Percentiles rank a stretch among this genome's conserved stretches.
Conservation (phyloP, 2,888 invertebrate genomes). For the Drosophila atripex region DNA sequence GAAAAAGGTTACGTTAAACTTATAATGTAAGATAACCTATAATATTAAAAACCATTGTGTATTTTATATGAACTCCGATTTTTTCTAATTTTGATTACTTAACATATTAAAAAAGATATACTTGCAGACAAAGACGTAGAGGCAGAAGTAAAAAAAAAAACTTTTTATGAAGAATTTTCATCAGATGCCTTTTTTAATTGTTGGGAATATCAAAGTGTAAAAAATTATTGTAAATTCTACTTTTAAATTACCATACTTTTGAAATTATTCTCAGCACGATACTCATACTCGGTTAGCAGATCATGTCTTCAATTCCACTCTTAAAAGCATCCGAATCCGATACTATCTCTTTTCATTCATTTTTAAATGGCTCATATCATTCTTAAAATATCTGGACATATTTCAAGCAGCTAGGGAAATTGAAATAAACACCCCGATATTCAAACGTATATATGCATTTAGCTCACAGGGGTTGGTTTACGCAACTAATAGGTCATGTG, state of each 20-base stretch:
- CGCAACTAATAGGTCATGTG: constrained; percentile 22
- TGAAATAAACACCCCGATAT: constrained; percentile 15
- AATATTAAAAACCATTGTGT: too few species aligned
- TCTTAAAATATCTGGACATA: constrained; percentile 11
- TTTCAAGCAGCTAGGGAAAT: constrained; percentile 38
- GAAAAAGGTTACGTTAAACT: not conserved
- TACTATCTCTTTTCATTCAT: not conserved
- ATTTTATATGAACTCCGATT: too few species aligned
- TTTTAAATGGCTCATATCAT: constrained; percentile 2
- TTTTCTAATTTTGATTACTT: too few species aligned
- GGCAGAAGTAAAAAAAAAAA: too few species aligned
- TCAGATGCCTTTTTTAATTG: too few species aligned
- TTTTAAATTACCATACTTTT: not conserved
- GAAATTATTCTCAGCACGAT: not conserved
- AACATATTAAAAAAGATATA: too few species aligned
- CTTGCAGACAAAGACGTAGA: too few species aligned
- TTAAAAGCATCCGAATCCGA: not conserved
- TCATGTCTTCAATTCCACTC: not conserved
- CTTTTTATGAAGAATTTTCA: too few species aligned
- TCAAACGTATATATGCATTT: not conserved
- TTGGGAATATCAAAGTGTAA: too few species aligned
- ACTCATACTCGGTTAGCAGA: not conserved
- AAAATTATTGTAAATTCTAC: not conserved
- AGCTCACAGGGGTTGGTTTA: constrained; percentile 24
- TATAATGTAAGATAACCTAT: not conserved